These are phyloP conservation scores for Petrolisthes manimaculis DNA, from an alignment of 2,888 invertebrate genomes.

Conservation along the genomic window DNA sequence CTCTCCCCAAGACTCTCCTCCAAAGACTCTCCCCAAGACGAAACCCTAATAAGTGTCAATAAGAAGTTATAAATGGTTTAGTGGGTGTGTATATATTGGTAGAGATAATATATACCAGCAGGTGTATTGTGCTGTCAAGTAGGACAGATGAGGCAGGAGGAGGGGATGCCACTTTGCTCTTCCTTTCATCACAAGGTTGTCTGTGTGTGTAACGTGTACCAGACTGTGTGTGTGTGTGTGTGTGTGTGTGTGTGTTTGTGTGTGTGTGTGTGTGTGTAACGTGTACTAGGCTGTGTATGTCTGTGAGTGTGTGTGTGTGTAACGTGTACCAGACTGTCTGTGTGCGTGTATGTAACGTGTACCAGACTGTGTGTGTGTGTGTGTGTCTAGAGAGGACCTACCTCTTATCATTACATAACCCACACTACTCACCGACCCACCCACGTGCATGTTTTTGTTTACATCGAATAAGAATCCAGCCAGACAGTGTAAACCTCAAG, in stretches of 20 bases:
- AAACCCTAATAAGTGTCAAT: too few relatives aligned
- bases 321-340: background rate
- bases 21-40: too few relatives aligned
- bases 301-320: background rate
- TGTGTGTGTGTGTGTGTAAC: slow-evolving; percentile 23
- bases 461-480: too few relatives aligned
- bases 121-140: too few relatives aligned
- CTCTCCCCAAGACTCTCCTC: background rate
- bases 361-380: background rate
- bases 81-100: too few relatives aligned
- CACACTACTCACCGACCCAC: too few relatives aligned
- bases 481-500: too few relatives aligned
- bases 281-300: slow-evolving; percentile 3
- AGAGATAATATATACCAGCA: too few relatives aligned
- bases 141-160: background rate
- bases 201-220: background rate
- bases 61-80: too few relatives aligned
- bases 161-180: background rate
- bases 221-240: slow-evolving; percentile 14
- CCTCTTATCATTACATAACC: too few relatives aligned
- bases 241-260: slow-evolving; percentile 28
- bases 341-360: background rate
- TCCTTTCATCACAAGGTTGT: background rate
- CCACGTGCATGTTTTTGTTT: too few relatives aligned
- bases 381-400: background rate